Conservation (phyloP, 1,140 invertebrate species). For the Lordiphosa stackelbergi region DNA sequence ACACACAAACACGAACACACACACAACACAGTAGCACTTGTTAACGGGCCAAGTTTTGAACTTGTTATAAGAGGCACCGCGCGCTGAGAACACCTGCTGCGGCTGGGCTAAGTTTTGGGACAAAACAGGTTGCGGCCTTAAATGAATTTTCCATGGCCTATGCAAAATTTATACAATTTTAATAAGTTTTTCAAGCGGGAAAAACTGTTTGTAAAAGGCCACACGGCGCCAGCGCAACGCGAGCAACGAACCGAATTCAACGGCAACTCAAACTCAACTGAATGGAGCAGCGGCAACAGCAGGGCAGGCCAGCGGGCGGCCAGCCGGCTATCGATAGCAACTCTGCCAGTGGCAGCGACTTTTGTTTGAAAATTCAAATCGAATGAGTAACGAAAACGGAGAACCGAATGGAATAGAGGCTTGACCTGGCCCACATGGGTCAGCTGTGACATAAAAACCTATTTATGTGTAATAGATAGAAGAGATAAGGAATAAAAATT, state of each 20-base stretch:
- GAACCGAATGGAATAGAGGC: no score
- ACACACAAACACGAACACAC: conserved; percentile 1
- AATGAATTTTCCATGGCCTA: conserved; percentile 7
- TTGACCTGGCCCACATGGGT: no score
- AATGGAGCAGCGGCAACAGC: conserved; percentile 1
- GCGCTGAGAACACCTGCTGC: conserved; percentile 27
- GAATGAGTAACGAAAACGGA: no score
- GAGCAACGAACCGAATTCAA: conserved; percentile 17
- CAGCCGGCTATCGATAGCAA: conserved; percentile 1
- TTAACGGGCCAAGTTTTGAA: conserved; percentile 47
- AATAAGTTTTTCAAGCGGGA: conserved; percentile 6
- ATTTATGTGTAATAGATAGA: no score
- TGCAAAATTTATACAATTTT: neutral
- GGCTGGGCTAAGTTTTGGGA: conserved; percentile 8
- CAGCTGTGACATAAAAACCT: no score
- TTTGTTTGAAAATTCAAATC: no score
- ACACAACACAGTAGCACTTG: conserved; percentile 21
- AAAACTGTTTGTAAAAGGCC: conserved; percentile 2
- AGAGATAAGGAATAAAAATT: neutral
- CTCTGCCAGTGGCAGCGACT: no score
- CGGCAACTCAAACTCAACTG: conserved; percentile 27
- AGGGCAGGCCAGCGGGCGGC: neutral
- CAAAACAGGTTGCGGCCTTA: conserved; percentile 11
- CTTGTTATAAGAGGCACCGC: conserved; percentile 36
- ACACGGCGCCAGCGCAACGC: neutral